Evolutionary conservation across 2,797 vertebrate species (phyloP).

Genomic region (Austrolebias charrua): DNA sequence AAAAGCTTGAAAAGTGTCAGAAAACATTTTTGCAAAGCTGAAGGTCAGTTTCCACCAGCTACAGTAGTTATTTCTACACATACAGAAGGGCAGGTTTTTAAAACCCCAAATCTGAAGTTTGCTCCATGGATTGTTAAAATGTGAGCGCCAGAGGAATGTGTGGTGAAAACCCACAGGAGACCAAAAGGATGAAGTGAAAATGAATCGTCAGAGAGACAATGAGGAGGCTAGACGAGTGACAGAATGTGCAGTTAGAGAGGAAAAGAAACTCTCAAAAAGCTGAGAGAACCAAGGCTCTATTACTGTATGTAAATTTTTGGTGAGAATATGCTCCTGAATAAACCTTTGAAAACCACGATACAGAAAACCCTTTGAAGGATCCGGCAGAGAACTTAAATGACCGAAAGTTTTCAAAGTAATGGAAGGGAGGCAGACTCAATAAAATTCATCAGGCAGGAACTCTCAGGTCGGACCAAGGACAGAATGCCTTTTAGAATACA

Average conservation of each 20-base stretch:
- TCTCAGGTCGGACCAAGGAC: not conserved
- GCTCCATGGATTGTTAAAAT: constrained; percentile 14
- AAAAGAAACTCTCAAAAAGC: constrained; percentile 6
- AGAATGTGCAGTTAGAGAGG: constrained; percentile 3
- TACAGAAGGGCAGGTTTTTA: not conserved
- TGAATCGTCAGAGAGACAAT: constrained; percentile 14
- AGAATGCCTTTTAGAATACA: no score
- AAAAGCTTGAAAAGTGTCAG: not conserved
- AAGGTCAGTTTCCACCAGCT: no score
- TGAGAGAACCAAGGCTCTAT: constrained; percentile 1
- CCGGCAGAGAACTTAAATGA: constrained; percentile 31
- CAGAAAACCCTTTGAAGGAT: constrained; percentile 4
- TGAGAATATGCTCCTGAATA: constrained; percentile 8
- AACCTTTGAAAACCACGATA: constrained; percentile 21
- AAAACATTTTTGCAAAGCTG: not conserved
- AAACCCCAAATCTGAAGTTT: constrained; percentile 8
- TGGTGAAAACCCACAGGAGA: constrained; percentile 8
- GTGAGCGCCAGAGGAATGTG: constrained; percentile 10
- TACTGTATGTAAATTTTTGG: no score
- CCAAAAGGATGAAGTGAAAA: constrained; percentile 25
- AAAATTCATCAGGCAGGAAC: not conserved
- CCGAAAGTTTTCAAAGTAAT: constrained; percentile 11
- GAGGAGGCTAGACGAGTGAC: not conserved
- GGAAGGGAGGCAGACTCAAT: constrained; percentile 1
- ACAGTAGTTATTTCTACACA: not conserved